These are phyloP conservation scores for Bathybates hornii DNA, from an alignment of 2,113 vertebrate genomes.

Conservation along the genomic window DNA sequence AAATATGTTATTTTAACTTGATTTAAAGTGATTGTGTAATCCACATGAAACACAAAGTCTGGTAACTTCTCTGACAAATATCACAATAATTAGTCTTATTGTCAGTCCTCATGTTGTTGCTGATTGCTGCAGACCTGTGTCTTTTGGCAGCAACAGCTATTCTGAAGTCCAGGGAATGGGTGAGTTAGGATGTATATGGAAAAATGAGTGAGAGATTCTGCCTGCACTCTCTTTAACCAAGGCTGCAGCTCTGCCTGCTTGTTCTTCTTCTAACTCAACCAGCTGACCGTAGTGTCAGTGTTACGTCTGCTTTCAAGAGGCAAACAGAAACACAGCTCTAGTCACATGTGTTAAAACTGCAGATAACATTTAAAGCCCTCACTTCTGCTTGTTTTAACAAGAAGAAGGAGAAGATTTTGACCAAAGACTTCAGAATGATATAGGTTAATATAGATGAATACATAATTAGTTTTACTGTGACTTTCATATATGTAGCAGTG, in stretches of 20 bases:
- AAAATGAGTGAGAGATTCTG: background rate
- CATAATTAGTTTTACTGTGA: background rate
- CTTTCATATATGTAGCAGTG: background rate
- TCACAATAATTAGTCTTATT: background rate
- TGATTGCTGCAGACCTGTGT: constrained; percentile 59
- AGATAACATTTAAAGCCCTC: background rate
- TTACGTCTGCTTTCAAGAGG: background rate
- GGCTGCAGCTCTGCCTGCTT: constrained; percentile 43
- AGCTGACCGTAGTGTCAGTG: background rate
- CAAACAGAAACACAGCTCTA: background rate
- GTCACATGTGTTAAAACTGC: background rate
- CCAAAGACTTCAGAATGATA: background rate
- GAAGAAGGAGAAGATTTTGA: background rate
- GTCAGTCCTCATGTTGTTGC: background rate
- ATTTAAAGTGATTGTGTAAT: background rate
- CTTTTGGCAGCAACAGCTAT: constrained; percentile 50
- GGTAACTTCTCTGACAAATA: background rate
- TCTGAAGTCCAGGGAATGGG: constrained; percentile 61
- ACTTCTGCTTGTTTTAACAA: background rate
- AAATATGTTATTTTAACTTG: background rate
- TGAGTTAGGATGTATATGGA: constrained; percentile 55
- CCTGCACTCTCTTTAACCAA: constrained; percentile 37
- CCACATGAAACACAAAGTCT: background rate
- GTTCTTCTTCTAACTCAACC: constrained; percentile 33
- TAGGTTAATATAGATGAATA: background rate